Base-by-base conservation (phyloP, 2,888 invertebrate species). In the Pollenia griseotomentosa region DNA sequence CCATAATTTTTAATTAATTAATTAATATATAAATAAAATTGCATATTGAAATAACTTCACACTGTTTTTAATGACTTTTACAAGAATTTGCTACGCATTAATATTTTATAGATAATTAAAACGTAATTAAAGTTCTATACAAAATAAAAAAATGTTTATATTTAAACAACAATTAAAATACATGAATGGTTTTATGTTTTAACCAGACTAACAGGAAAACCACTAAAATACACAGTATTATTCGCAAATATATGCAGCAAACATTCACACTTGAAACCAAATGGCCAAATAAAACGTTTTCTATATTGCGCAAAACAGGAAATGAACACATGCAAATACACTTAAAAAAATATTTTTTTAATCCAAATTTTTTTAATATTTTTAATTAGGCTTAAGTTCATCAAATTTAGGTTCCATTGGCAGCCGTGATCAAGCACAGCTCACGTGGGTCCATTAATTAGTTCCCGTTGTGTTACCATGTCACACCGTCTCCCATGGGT, bases 81-180 rank as follows among this genome's bases (percentile, higher is more conserved):
- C 33, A 33, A 23, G 59, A 74, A 33, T 55, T 74, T 74, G n/a
- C 48, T 48, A 74, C 61, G 10, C 40, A 33, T 83, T 75, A 61
- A 75, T 83, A 83, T 70, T 82, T 70, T 33, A 83, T 63, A 83
- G 75, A 83, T 53, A 83, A 75, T 83, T 83, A 83, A 83, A 83
- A 83, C 82, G 63, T 75, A 83, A 83, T 83, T 83, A 83, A 75
- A 75, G 53, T 61, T 68, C 55, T 57, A 3, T 0, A n/a, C 14
- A 33, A 68, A 33, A 33, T 33, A 33, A 33, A 40, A 83, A 75
- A 75, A 83, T 70, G 70, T 83, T 68, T 16, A 70, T 83, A 83
- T 83, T 83, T 75, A 82, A 83, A 83, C 82, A 70, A 75, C 70
- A 83, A 83, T 83, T 75, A 70, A 83, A 83, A 75, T 75, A 70